Conservation (phyloP, 35 echinoderm and acorn worm genomes). For the Heliocidaris tuberculata region DNA sequence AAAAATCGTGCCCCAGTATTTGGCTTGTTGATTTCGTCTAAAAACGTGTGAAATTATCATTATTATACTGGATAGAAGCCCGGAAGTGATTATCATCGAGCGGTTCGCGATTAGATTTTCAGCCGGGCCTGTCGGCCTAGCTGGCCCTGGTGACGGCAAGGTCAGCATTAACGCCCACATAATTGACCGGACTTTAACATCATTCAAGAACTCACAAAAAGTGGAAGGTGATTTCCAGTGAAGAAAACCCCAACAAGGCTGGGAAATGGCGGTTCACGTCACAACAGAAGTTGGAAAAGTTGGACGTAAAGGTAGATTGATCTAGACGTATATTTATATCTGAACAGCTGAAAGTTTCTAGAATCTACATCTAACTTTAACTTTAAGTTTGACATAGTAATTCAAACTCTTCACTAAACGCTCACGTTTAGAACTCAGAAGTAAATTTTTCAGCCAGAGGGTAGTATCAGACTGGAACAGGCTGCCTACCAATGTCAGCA, state of each 20-base stretch:
- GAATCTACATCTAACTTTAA: too few relatives aligned
- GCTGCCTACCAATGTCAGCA: too few relatives aligned
- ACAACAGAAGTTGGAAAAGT: slow-evolving; percentile 78
- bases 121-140: not conserved
- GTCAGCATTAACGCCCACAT: not conserved
- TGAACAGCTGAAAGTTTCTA: too few relatives aligned
- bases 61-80: not conserved
- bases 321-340: not conserved
- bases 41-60: not conserved
- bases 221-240: not conserved
- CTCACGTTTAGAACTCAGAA: too few relatives aligned
- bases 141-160: not conserved
- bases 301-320: slow-evolving; percentile 66
- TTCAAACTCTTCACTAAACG: too few relatives aligned
- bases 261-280: slow-evolving; percentile 77
- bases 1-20: not conserved
- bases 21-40: not conserved
- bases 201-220: too few relatives aligned
- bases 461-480: too few relatives aligned
- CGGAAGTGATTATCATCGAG: not conserved
- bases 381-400: too few relatives aligned
- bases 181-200: too few relatives aligned
- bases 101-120: not conserved
- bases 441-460: too few relatives aligned
- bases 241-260: not conserved